A percentile compares a stretch with the other conserved stretches of the same genome.
phyloP scores from a whole-genome alignment of 2,113 vertebrate genomes.

The Leptocoma aspasia region DNA sequence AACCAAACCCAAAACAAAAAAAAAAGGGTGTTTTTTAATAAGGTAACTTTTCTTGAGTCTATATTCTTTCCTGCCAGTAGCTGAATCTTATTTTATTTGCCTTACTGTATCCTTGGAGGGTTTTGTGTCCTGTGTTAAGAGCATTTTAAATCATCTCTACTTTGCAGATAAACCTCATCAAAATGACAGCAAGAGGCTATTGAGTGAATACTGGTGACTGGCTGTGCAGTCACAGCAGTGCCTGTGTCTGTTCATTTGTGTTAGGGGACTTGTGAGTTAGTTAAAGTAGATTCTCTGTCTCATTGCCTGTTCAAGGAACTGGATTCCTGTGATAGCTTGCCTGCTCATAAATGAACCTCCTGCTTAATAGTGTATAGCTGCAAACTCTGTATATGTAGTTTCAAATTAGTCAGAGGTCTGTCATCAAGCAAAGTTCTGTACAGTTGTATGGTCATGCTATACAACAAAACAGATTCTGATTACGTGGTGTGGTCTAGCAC shows the following conservation, averaged over 20 bases:
- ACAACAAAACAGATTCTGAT: neutral
- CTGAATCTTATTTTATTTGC: neutral
- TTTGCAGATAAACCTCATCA: neutral
- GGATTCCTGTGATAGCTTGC: neutral
- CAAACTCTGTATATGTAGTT: neutral
- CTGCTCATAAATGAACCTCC: neutral
- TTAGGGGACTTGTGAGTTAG: neutral
- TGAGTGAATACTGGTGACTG: neutral
- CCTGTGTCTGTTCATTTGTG: neutral
- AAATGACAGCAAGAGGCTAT: neutral
- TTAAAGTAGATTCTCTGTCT: neutral
- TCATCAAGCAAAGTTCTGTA: neutral
- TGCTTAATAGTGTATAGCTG: neutral
- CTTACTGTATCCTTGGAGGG: neutral
- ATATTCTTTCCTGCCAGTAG: neutral
- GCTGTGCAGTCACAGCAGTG: neutral
- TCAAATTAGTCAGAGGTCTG: neutral
- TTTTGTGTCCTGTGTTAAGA: neutral
- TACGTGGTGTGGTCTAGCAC: neutral
- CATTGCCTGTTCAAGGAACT: neutral
- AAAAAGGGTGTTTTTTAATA: neutral
- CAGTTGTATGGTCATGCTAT: neutral
- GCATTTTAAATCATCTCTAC: neutral
- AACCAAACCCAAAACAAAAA: neutral
- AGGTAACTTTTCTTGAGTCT: neutral